These are phyloP conservation scores for Hemicrepidius hirtus DNA, from an alignment of 2,888 invertebrate genomes.

Conservation along the genomic window DNA sequence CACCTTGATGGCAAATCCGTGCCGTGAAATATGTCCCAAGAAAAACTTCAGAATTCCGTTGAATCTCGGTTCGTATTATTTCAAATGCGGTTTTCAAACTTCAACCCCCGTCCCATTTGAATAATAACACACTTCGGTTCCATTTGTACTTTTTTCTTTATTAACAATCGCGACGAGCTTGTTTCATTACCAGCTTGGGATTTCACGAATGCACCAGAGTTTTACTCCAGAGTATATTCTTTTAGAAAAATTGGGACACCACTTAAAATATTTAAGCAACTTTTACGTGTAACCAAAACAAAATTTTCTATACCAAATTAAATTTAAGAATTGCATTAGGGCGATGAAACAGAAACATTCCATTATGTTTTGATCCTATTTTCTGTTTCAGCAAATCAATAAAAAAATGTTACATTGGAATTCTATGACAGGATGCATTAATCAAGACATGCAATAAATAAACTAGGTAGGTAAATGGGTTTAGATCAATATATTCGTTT, in stretches of 20 bases:
- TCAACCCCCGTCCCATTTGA: slow-evolving; percentile 44
- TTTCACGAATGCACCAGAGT: slow-evolving; percentile 6
- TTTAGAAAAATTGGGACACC: neutral
- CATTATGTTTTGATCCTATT: neutral
- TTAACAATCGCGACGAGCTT: slow-evolving; percentile 30
- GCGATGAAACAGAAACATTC: no score
- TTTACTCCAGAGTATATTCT: neutral
- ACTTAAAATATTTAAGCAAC: neutral
- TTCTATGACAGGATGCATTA: slow-evolving; percentile 13
- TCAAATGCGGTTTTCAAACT: slow-evolving; percentile 43
- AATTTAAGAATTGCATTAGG: no score
- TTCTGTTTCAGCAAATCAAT: neutral
- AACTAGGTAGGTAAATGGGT: neutral
- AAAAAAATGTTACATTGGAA: slow-evolving; percentile 12
- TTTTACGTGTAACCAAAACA: no score
- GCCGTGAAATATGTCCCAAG: slow-evolving; percentile 50
- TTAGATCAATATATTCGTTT: neutral
- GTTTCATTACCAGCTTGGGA: slow-evolving; percentile 40
- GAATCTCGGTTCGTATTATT: slow-evolving; percentile 45
- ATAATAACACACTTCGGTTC: slow-evolving; percentile 47
- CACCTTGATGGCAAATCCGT: slow-evolving; percentile 55
- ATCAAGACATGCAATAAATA: slow-evolving; percentile 1
- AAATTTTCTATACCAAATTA: no score
- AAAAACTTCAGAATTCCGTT: slow-evolving; percentile 47
- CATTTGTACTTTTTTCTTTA: slow-evolving; percentile 45